A percentile compares a stretch with the other conserved stretches of the same genome.
These are phyloP conservation scores for Morelia viridis DNA, from an alignment of 2,797 vertebrate species.

Conservation along the genomic window DNA sequence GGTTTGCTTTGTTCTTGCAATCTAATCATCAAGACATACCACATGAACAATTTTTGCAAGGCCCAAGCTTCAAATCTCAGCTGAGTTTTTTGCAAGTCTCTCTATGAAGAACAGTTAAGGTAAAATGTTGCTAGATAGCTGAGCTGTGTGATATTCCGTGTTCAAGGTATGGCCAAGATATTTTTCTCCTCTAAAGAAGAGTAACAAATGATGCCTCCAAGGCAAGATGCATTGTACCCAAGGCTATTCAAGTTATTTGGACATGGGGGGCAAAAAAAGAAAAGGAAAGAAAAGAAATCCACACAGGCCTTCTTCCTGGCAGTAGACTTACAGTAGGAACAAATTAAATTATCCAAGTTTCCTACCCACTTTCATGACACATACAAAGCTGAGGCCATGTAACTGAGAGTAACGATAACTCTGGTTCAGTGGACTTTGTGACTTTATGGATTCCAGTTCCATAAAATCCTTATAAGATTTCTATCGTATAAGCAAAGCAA, in stretches of 20 bases:
- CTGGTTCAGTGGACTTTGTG: not conserved
- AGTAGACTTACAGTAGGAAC: not conserved
- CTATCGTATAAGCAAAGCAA: not conserved
- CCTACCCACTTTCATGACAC: not conserved
- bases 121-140: not conserved
- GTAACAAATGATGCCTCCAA: not conserved
- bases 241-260: not conserved
- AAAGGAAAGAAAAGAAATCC: not conserved
- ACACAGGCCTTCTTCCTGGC: not conserved
- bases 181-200: not conserved
- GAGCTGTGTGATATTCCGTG: not conserved
- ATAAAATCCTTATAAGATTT: not conserved
- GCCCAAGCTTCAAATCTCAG: not conserved
- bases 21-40: not conserved
- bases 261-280: too few species aligned
- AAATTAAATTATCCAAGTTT: not conserved
- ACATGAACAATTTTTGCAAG: not conserved
- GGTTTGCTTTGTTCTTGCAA: not conserved
- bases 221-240: not conserved
- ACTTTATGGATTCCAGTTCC: not conserved
- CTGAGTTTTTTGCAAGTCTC: not conserved
- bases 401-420: not conserved
- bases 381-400: not conserved
- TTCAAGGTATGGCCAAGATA: not conserved
- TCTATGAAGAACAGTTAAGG: not conserved